Conservation (phyloP, 2,888 invertebrate species). For the Tipula vernalis region DNA sequence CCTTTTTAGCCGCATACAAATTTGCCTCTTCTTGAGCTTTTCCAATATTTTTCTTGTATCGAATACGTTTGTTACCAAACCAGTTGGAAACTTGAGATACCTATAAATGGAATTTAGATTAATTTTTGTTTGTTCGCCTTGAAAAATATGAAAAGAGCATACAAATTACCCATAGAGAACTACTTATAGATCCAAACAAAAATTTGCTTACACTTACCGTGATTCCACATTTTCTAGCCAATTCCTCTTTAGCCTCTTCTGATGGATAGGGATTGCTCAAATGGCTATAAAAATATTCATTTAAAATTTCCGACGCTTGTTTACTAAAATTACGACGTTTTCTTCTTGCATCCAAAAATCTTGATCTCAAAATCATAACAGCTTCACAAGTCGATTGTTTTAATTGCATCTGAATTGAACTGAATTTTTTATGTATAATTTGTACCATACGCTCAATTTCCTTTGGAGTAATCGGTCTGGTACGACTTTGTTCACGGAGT, state of each 20-base stretch:
- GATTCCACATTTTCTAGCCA: constrained; percentile 97
- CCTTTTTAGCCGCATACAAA: constrained; percentile 96
- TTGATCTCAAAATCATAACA: constrained; percentile 84
- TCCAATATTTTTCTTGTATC: constrained; percentile 99
- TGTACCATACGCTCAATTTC: constrained; percentile 99
- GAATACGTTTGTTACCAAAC: constrained; percentile 99
- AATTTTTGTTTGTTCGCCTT: neutral
- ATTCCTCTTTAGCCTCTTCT: constrained; percentile 98
- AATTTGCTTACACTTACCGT: constrained; percentile 47
- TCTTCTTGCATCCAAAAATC: constrained; percentile 64
- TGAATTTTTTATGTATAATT: constrained; percentile 97
- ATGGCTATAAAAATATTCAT: constrained; percentile 99
- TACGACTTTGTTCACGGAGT: constrained; percentile 90
- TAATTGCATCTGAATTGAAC: constrained; percentile 94
- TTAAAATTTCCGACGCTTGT: constrained; percentile 97
- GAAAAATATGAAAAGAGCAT: neutral
- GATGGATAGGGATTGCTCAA: constrained; percentile 99
- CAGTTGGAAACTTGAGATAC: constrained; percentile 87
- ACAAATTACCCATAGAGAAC: neutral
- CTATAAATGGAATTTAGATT: constrained; percentile 18
- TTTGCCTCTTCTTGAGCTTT: constrained; percentile 99
- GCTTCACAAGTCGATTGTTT: constrained; percentile 99
- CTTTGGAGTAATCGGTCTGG: constrained; percentile 94
- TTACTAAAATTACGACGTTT: constrained; percentile 99
- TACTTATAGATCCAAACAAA: neutral